phyloP scores from a whole-genome alignment of 2,113 vertebrate genomes.

The Saguinus midas region DNA sequence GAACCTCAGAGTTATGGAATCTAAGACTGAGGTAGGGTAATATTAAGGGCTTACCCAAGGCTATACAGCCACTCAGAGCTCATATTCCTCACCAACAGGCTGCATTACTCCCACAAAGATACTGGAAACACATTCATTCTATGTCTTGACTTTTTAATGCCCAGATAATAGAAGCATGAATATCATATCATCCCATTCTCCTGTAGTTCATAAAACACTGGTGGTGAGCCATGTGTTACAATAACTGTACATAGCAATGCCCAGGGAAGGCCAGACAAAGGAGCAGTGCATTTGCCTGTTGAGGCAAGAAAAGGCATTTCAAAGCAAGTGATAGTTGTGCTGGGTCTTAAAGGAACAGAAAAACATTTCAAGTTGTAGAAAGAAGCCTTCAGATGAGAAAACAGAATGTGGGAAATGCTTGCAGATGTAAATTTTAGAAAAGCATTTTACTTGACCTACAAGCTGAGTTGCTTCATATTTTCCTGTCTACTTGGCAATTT shows the following conservation, averaged over 20 bases:
- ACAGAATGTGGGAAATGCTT: background rate
- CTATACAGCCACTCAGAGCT: background rate
- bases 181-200: background rate
- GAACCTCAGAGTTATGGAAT: background rate
- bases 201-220: background rate
- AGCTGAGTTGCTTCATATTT: background rate
- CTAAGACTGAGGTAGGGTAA: background rate
- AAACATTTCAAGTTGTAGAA: background rate
- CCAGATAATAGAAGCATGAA: background rate
- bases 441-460: background rate
- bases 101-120: background rate
- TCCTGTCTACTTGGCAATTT: background rate
- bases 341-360: background rate
- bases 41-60: background rate
- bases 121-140: background rate
- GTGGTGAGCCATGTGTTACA: background rate
- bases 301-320: background rate
- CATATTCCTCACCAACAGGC: background rate
- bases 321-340: background rate
- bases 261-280: background rate
- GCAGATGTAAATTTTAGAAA: background rate
- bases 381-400: background rate
- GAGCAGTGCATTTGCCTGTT: background rate
- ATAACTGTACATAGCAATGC: background rate
- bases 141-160: background rate